Evolutionary conservation across 2,888 invertebrate genomes (phyloP).

Genomic region (Tenthredo amoena): DNA sequence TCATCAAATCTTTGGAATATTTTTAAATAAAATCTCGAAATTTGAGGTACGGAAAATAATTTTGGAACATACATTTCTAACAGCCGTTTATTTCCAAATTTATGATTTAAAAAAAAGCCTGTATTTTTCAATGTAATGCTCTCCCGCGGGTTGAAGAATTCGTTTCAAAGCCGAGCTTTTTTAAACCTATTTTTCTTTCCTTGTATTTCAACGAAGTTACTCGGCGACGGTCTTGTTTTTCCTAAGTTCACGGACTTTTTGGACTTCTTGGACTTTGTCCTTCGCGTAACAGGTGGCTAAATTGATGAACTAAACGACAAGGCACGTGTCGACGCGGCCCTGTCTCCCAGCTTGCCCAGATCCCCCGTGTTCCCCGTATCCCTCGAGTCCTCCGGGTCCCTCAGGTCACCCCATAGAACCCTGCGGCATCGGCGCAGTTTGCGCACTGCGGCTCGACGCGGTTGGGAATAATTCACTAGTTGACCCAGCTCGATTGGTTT

Average conservation of each 20-base stretch:
- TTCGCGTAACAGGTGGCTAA: conserved; percentile 46
- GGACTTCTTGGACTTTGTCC: conserved; percentile 36
- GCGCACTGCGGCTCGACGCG: conserved; percentile 48
- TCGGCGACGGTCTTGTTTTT: conserved; percentile 9
- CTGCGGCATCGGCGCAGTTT: conserved; percentile 47
- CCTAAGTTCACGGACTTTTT: conserved; percentile 9
- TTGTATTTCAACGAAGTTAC: neutral
- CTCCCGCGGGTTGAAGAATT: neutral
- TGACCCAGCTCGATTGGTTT: conserved; percentile 44
- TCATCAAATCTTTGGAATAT: too few species aligned
- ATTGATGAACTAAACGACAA: conserved; percentile 37
- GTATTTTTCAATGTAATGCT: neutral
- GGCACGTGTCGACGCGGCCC: conserved; percentile 36
- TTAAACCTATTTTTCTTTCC: neutral
- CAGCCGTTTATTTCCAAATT: neutral
- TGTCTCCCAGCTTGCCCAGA: conserved; percentile 5
- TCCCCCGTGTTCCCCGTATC: conserved; percentile 14
- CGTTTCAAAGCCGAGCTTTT: neutral
- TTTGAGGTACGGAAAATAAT: neutral
- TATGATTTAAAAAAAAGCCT: neutral
- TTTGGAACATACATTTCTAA: neutral
- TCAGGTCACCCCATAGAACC: conserved; percentile 27
- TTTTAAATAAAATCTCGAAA: neutral
- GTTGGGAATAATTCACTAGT: conserved; percentile 40
- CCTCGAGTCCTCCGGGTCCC: conserved; percentile 32